These are phyloP conservation scores for Xestia ashworthii DNA, from an alignment of 2,888 invertebrate species.

Conservation along the genomic window DNA sequence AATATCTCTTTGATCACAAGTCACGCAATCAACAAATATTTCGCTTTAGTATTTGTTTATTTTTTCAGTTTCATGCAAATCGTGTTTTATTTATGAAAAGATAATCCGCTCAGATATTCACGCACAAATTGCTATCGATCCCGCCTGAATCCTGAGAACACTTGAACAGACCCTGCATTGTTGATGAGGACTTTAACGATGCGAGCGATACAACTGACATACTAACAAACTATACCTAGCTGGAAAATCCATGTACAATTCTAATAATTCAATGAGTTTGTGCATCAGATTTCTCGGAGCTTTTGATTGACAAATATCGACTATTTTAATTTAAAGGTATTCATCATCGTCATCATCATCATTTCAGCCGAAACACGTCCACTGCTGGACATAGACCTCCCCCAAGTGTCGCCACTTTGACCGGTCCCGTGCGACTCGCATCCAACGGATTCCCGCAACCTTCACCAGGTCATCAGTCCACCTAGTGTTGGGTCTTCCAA, in stretches of 20 bases:
- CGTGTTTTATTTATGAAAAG: constrained; percentile 42
- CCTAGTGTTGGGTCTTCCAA: too few species aligned
- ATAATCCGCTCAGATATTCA: constrained; percentile 41
- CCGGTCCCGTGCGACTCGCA: too few species aligned
- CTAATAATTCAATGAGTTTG: not conserved
- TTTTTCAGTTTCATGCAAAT: constrained; percentile 45
- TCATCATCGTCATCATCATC: not conserved
- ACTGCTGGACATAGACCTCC: too few species aligned
- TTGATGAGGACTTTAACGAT: constrained; percentile 17
- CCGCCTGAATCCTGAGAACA: constrained; percentile 29
- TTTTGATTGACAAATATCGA: not conserved
- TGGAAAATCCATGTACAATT: not conserved
- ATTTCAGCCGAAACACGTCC: too few species aligned
- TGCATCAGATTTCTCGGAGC: not conserved
- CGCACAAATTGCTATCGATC: constrained; percentile 47
- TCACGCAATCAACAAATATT: constrained; percentile 40
- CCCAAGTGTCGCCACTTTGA: too few species aligned
- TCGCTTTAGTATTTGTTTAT: constrained; percentile 15
- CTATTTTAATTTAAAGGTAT: not conserved
- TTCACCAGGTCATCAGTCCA: too few species aligned
- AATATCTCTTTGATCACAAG: constrained; percentile 35
- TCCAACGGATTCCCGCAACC: too few species aligned
- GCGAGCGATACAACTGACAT: not conserved
- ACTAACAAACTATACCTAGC: not conserved
- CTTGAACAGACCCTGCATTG: constrained; percentile 16